Evolutionary conservation across 1,140 invertebrate genomes (phyloP), one percentile per base, ranked within the genome.

Genomic region (Hormaphis cornu): DNA sequence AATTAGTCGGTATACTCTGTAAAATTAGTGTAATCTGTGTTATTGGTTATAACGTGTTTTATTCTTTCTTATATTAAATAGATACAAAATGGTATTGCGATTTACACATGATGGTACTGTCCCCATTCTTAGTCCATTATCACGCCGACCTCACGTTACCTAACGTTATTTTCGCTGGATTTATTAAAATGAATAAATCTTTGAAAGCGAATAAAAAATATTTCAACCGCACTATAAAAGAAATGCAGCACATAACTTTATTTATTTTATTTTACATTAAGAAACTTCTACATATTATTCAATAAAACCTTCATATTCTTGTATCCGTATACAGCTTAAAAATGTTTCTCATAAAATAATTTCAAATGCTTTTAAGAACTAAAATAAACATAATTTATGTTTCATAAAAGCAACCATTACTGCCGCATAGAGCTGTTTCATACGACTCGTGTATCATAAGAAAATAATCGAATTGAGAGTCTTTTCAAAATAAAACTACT

Each of bases 301-400:
- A 54, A 54, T 22, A 54, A 54, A 54, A 54, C 10, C 12, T 20
- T 24, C 30, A 37, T 56, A 24, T 56, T 37, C 33, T 30, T 12
- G 33, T 24, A 7, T 24, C 18, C 26, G 1, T 22, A 16, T 37
- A 37, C 3, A 56, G 53, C 22, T 50, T 56, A 37, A 56, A 37
- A 37, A 37, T 40, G 53, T 30, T 24, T 56, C 35, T 56, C 30
- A 28, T 30, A 37, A 56, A 56, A 56, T 56, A 56, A 37, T 56
- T 56, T 56, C 54, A 56, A 56, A 56, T 56, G 54, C 54, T 56
- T 56, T 56, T 56, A 56, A 37, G 14, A 8, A 56, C 33, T 24
- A 37, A 56, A 56, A 56, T 56, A 56, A 37, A 56, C 12, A 56
- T 56, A 56, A 24, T 56, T 56, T 56, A 56, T 56, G 7, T 56